Evolutionary conservation across 2,797 vertebrate species (phyloP).

Genomic region (Gobio occitaniae): DNA sequence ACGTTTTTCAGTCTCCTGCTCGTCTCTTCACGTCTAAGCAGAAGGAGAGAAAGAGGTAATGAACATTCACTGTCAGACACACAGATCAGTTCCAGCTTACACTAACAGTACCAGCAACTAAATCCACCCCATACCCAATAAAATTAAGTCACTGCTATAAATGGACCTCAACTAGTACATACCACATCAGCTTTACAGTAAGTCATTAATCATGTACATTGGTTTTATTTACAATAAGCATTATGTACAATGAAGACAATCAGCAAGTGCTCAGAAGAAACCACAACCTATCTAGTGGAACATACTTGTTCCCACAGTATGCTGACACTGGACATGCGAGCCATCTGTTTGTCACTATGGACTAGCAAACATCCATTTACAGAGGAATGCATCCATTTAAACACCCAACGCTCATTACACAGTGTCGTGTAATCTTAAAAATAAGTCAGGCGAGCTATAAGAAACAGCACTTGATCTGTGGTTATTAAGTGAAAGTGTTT

Average conservation of each 20-base stretch:
- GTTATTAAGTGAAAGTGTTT: neutral
- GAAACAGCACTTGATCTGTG: neutral
- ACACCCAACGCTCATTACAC: neutral
- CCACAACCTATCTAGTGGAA: neutral
- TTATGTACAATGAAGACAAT: neutral
- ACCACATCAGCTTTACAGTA: neutral
- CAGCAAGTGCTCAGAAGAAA: neutral
- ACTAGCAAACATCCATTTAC: conserved; percentile 6
- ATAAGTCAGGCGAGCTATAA: conserved; percentile 4
- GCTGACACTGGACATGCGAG: conserved; percentile 23
- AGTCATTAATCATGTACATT: neutral
- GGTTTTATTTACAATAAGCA: neutral
- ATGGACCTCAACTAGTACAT: conserved; percentile 23
- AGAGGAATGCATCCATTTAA: conserved; percentile 13
- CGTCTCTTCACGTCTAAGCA: conserved; percentile 86
- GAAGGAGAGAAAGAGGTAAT: conserved; percentile 19
- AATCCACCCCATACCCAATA: conserved; percentile 40
- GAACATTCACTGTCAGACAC: neutral
- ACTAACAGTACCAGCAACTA: conserved; percentile 25
- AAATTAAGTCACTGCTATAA: conserved; percentile 40
- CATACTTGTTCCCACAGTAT: neutral
- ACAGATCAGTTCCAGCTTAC: conserved; percentile 22
- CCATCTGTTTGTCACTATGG: conserved; percentile 6
- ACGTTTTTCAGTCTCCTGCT: conserved; percentile 83
- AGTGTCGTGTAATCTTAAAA: neutral